Percentiles rank a stretch among this genome's conserved stretches.
Conservation (phyloP, 1,140 invertebrate species). For the Drepana arcuata region DNA sequence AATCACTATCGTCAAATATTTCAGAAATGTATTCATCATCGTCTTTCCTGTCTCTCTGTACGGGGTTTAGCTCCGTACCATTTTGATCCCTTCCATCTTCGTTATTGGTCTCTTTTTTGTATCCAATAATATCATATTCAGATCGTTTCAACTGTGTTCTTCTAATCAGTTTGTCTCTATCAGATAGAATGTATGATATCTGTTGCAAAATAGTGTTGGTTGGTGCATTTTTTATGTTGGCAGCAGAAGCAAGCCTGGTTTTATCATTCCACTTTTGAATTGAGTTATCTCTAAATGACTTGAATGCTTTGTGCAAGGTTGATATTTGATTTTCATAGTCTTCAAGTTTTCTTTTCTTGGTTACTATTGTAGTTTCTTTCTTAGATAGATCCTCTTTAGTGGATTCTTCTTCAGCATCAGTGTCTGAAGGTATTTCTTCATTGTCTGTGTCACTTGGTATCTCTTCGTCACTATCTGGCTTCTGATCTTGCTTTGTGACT, state of each 20-base stretch:
- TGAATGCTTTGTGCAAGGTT: slow-evolving; percentile 77
- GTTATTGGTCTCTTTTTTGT: slow-evolving; percentile 35
- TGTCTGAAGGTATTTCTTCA: slow-evolving; percentile 62
- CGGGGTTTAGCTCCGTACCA: slow-evolving; percentile 27
- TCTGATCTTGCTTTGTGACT: slow-evolving; percentile 22
- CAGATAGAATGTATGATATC: slow-evolving; percentile 87
- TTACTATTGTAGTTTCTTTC: slow-evolving; percentile 14
- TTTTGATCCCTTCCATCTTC: slow-evolving; percentile 39
- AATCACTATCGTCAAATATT: slow-evolving; percentile 97
- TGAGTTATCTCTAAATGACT: slow-evolving; percentile 80
- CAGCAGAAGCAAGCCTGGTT: slow-evolving; percentile 79
- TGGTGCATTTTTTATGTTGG: slow-evolving; percentile 74
- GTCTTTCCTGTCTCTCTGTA: slow-evolving; percentile 48
- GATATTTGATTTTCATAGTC: slow-evolving; percentile 77
- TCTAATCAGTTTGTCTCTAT: slow-evolving; percentile 83
- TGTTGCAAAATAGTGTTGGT: slow-evolving; percentile 87
- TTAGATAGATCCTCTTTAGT: neutral
- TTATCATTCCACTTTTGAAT: slow-evolving; percentile 96
- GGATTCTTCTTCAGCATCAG: slow-evolving; percentile 29
- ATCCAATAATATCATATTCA: slow-evolving; percentile 82
- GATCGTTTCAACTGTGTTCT: slow-evolving; percentile 87
- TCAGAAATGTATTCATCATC: slow-evolving; percentile 82
- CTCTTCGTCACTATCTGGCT: slow-evolving; percentile 72
- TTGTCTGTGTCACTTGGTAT: slow-evolving; percentile 73
- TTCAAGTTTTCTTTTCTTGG: slow-evolving; percentile 75